Percentiles rank a stretch among this genome's conserved stretches.
These are phyloP conservation scores for Natator depressus DNA, from an alignment of 2,113 vertebrate species.

Conservation along the genomic window DNA sequence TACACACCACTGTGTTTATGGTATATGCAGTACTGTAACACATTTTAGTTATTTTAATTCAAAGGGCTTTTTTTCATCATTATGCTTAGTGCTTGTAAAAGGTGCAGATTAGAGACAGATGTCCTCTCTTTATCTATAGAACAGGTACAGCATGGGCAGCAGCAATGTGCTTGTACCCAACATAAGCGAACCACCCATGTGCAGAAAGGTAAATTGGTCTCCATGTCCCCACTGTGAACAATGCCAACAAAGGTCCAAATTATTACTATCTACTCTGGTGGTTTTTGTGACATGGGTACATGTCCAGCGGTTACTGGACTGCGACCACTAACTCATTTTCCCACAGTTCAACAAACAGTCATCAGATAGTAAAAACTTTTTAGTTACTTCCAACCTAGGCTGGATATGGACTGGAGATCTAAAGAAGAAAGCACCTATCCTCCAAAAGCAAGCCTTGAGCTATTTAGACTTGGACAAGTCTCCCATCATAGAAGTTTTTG, in stretches of 20 bases:
- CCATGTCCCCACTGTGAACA: background rate
- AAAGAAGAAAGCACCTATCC: background rate
- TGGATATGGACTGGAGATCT: background rate
- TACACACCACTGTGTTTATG: conserved; percentile 28
- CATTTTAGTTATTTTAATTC: conserved; percentile 47
- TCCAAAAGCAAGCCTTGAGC: background rate
- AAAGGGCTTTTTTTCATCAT: conserved; percentile 44
- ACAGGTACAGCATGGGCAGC: background rate
- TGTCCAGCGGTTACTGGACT: background rate
- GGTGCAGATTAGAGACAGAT: background rate
- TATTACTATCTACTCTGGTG: background rate
- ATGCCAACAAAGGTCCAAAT: background rate
- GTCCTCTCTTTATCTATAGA: background rate
- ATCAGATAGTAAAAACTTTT: background rate
- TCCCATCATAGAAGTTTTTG: background rate
- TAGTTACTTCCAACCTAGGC: background rate
- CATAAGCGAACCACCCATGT: background rate
- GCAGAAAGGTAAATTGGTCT: background rate
- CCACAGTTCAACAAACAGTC: background rate
- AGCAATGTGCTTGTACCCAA: background rate
- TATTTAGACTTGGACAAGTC: background rate
- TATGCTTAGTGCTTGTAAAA: conserved; percentile 30
- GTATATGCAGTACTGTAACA: conserved; percentile 28
- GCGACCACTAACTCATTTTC: background rate
- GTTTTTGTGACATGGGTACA: background rate